Conservation (phyloP, 1,140 invertebrate species). For the Drosophila seguyi region DNA sequence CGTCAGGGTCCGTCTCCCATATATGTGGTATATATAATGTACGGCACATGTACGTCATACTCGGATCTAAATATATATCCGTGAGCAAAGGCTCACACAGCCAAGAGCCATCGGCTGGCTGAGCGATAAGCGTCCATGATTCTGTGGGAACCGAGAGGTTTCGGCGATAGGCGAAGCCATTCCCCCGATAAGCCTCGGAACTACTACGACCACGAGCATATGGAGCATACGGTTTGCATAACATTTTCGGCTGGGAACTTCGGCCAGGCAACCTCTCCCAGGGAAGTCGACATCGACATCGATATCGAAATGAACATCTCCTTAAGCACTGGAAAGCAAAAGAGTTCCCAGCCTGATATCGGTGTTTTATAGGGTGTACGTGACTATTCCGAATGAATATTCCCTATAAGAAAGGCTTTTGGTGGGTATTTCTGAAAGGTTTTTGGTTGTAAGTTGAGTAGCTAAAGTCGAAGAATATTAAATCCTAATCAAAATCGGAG, state of each 20-base stretch:
- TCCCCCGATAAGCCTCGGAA: slow-evolving; percentile 2
- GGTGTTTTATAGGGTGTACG: not conserved
- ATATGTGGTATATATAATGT: not conserved
- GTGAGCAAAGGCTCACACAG: not conserved
- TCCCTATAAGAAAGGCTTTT: not conserved
- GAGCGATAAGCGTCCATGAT: slow-evolving; percentile 9
- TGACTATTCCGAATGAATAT: not conserved
- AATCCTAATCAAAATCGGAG: not conserved
- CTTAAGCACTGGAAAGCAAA: no score
- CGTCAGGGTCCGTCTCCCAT: not conserved
- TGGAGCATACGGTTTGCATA: slow-evolving; percentile 5
- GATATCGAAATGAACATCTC: slow-evolving; percentile 9
- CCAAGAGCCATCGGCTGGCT: slow-evolving; percentile 12
- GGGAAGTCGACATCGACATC: slow-evolving; percentile 18
- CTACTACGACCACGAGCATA: not conserved
- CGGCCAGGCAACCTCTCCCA: slow-evolving; percentile 1
- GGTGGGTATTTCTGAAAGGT: not conserved
- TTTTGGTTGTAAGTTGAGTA: not conserved
- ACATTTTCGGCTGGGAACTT: slow-evolving; percentile 38
- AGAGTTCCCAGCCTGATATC: slow-evolving; percentile 32
- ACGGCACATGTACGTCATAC: slow-evolving; percentile 1
- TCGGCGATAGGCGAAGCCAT: slow-evolving; percentile 5
- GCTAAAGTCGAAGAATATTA: accelerated
- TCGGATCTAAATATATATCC: slow-evolving; percentile 25
- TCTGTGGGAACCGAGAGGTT: slow-evolving; percentile 33